phyloP scores from a whole-genome alignment of 2,888 invertebrate species.

The Allolobophora icterica region DNA sequence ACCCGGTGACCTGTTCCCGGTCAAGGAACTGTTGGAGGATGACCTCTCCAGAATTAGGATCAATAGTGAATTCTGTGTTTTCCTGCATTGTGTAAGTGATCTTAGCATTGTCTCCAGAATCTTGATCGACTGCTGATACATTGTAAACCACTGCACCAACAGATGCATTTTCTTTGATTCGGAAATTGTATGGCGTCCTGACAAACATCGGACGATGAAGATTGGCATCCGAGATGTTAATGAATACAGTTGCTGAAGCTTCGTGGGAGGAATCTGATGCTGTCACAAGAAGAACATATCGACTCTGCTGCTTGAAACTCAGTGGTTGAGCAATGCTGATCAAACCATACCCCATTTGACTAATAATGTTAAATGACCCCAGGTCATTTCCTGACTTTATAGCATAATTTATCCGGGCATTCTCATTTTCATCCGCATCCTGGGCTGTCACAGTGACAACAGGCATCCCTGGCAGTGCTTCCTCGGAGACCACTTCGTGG shows the following conservation, averaged over 20 bases:
- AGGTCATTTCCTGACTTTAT: slow-evolving; percentile 69
- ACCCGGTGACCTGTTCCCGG: slow-evolving; percentile 79
- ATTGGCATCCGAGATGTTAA: slow-evolving; percentile 92
- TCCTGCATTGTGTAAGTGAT: slow-evolving; percentile 66
- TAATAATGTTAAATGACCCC: slow-evolving; percentile 80
- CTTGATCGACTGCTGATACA: slow-evolving; percentile 89
- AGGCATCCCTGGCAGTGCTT: slow-evolving; percentile 81
- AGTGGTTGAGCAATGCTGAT: slow-evolving; percentile 84
- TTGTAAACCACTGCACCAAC: slow-evolving; percentile 89
- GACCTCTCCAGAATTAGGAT: slow-evolving; percentile 90
- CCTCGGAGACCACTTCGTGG: slow-evolving; percentile 68
- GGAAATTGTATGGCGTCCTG: slow-evolving; percentile 87
- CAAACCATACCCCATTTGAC: slow-evolving; percentile 75
- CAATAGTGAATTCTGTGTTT: slow-evolving; percentile 78
- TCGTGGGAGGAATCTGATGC: slow-evolving; percentile 89
- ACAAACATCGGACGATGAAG: slow-evolving; percentile 91
- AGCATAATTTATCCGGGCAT: slow-evolving; percentile 86
- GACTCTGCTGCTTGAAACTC: slow-evolving; percentile 88
- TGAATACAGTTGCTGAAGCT: slow-evolving; percentile 86
- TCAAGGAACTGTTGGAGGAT: slow-evolving; percentile 84
- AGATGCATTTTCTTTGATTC: slow-evolving; percentile 88
- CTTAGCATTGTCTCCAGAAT: slow-evolving; percentile 89
- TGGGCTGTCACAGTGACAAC: slow-evolving; percentile 92
- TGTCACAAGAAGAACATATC: slow-evolving; percentile 72
- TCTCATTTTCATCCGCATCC: slow-evolving; percentile 90